phyloP scores from a whole-genome alignment of 2,888 invertebrate species.

The Tuta absoluta region DNA sequence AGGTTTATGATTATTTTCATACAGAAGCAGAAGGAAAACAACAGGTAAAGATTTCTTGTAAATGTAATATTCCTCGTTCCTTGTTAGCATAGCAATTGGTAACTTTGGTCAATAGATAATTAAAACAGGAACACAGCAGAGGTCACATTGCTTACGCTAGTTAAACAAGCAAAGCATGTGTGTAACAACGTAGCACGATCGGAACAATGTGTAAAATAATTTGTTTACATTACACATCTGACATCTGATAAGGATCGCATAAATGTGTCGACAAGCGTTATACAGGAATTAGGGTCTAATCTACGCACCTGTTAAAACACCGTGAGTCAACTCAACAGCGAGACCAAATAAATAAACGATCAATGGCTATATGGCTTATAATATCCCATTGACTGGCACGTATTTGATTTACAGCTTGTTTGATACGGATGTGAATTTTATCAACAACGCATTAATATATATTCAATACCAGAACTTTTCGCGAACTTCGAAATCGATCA shows the following conservation, averaged over 20 bases:
- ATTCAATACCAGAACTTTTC: background rate
- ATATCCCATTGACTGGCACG: constrained; percentile 8
- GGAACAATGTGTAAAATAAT: background rate
- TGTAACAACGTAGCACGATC: background rate
- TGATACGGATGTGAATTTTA: background rate
- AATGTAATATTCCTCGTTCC: too few species aligned
- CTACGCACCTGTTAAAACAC: constrained; percentile 25
- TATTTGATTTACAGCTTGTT: background rate
- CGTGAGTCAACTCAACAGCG: constrained; percentile 21
- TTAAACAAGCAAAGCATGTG: background rate
- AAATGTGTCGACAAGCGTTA: constrained; percentile 2
- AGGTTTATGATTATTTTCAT: too few species aligned
- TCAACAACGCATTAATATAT: background rate
- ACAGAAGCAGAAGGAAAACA: too few species aligned
- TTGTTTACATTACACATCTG: too few species aligned
- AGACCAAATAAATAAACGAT: constrained; percentile 2
- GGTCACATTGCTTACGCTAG: background rate
- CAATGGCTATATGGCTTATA: constrained; percentile 9
- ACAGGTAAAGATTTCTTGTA: too few species aligned
- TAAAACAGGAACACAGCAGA: background rate
- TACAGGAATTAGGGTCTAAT: constrained; percentile 1
- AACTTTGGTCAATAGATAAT: background rate
- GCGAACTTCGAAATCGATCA: background rate
- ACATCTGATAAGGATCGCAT: constrained; percentile 10
- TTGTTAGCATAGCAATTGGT: too few species aligned